Evolutionary conservation across 2,888 invertebrate species (phyloP).

Genomic region (Drosophila maculinotata): DNA sequence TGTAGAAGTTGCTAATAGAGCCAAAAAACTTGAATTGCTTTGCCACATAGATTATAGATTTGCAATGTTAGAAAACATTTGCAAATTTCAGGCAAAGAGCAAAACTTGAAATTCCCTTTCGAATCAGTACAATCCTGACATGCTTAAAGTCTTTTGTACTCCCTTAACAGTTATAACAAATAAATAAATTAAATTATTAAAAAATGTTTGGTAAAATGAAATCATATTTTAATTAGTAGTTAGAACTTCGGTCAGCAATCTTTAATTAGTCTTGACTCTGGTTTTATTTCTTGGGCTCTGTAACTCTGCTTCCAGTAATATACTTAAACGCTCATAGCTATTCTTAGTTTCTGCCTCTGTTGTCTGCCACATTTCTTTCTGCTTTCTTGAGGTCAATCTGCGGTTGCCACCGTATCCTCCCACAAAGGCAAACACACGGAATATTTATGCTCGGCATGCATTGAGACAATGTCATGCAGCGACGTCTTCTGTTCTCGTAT

Average conservation of each 20-base stretch:
- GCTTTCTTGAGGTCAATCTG: conserved; percentile 7
- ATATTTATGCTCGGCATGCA: conserved; percentile 51
- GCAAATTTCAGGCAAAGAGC: too few species aligned
- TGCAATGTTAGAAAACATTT: neutral
- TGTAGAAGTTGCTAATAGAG: conserved; percentile 6
- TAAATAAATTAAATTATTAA: too few species aligned
- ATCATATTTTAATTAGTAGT: too few species aligned
- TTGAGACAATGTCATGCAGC: conserved; percentile 49
- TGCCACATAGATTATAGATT: neutral
- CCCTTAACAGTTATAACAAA: too few species aligned
- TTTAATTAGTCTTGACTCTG: too few species aligned
- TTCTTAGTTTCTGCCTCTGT: conserved; percentile 13
- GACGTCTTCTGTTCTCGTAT: conserved; percentile 4
- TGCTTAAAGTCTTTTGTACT: too few species aligned
- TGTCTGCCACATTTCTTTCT: conserved; percentile 21
- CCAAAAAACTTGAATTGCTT: neutral
- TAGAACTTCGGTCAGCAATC: too few species aligned
- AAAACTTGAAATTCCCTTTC: too few species aligned
- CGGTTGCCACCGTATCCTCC: conserved; percentile 29
- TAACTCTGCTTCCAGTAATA: conserved; percentile 2
- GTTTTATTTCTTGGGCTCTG: neutral
- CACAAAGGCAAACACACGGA: conserved; percentile 11
- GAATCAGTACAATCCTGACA: too few species aligned
- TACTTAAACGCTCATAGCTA: conserved; percentile 9
- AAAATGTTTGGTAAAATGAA: too few species aligned